A percentile compares a stretch with the other conserved stretches of the same genome.
Evolutionary conservation across 1,140 invertebrate genomes (phyloP).

Genomic region (Cecropterus lyciades): DNA sequence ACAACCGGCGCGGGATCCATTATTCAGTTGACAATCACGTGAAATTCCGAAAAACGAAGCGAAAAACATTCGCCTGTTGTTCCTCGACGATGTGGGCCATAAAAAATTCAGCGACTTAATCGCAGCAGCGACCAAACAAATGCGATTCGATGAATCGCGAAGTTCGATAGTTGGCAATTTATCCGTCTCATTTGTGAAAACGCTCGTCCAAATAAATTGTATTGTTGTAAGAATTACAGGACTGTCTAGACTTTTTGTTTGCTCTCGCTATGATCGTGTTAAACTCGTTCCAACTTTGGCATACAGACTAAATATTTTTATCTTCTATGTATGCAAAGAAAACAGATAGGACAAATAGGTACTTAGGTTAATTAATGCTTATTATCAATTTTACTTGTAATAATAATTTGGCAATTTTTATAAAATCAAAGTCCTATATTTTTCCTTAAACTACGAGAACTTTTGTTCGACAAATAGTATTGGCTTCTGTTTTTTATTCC

Average conservation of each 20-base stretch:
- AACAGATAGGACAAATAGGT: too few species aligned
- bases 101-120: slow-evolving; percentile 79
- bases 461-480: too few species aligned
- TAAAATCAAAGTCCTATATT: too few species aligned
- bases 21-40: slow-evolving; percentile 80
- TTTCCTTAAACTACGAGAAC: too few species aligned
- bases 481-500: too few species aligned
- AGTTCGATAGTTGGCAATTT: slow-evolving; percentile 60
- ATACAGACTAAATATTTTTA: not conserved
- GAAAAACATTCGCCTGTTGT: slow-evolving; percentile 73
- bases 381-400: too few species aligned
- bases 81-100: slow-evolving; percentile 66
- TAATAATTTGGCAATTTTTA: too few species aligned
- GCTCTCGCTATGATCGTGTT: slow-evolving; percentile 6
- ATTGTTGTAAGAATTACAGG: slow-evolving; percentile 26
- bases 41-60: slow-evolving; percentile 76
- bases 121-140: slow-evolving; percentile 67
- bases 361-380: too few species aligned
- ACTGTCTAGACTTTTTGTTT: slow-evolving; percentile 33
- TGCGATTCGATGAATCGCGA: slow-evolving; percentile 50
- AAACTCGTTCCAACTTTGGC: slow-evolving; percentile 33
- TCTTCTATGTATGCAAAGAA: not conserved
- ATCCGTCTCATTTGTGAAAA: slow-evolving; percentile 57
- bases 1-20: slow-evolving; percentile 58
- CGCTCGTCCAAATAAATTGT: slow-evolving; percentile 35